Conservation (phyloP, 2,888 invertebrate genomes). For the Netelia fuscicornis region DNA sequence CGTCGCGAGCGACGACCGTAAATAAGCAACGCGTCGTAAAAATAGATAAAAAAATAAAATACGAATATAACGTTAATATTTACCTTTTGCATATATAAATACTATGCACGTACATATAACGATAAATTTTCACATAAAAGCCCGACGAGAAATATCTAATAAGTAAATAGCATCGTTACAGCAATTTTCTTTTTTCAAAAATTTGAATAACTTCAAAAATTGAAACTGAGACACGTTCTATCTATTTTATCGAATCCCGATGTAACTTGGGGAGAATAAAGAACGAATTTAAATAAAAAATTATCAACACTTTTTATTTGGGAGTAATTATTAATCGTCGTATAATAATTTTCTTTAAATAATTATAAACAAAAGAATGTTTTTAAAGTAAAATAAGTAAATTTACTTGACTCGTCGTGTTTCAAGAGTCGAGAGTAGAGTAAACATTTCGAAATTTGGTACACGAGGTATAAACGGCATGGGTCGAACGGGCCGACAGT, state of each 20-base stretch:
- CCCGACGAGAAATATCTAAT: neutral
- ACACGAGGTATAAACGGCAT: neutral
- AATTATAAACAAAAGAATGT: neutral
- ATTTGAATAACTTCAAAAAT: too few relatives aligned
- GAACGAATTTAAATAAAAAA: too few relatives aligned
- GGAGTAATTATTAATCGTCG: too few relatives aligned
- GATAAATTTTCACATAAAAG: neutral
- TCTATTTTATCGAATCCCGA: too few relatives aligned
- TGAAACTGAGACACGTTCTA: too few relatives aligned
- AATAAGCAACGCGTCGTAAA: constrained; percentile 46
- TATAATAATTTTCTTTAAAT: neutral
- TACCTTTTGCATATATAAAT: neutral
- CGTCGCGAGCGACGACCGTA: constrained; percentile 51
- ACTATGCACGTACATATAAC: neutral
- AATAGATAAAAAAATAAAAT: constrained; percentile 52
- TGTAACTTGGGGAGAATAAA: too few relatives aligned
- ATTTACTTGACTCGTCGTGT: neutral
- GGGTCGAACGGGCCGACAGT: constrained; percentile 11
- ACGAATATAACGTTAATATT: constrained; percentile 13
- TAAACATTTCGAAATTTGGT: neutral
- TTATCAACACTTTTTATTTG: too few relatives aligned
- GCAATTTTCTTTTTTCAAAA: too few relatives aligned
- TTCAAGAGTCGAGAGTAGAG: neutral
- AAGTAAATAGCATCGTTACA: too few relatives aligned
- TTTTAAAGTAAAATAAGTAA: neutral